Base-by-base conservation (phyloP, 2,113 vertebrate species). In the Atrichornis clamosus region DNA sequence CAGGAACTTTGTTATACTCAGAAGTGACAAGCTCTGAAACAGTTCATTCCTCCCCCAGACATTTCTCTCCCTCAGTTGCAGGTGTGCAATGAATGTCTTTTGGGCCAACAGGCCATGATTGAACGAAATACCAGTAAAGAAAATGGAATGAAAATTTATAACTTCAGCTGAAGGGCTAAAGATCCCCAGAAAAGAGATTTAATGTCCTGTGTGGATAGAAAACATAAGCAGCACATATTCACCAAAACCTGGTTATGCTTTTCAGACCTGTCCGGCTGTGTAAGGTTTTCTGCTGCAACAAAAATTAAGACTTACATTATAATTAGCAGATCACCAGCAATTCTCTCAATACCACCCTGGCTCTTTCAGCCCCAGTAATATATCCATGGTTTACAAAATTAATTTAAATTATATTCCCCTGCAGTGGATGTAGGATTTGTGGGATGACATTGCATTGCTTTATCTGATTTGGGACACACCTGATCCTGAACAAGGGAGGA, bases 271-370 rank as follows among this genome's bases (percentile, higher is more conserved):
- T 11, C 46, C 62, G 44, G 4, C 26, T 59, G 13, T 22, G 27
- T 9, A 41, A 39, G 1, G 23, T 32, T 86, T 81, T 86, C 33
- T 30, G 21, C 32, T 63, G 46, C 19, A 47, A 58, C 2, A 89
- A 65, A 80, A 77, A 55, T 42, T 30, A 77, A 50, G 52, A 30
- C 33, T 65, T 79, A n/a, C 8, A 23, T 65, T 42, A 5, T 39
- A 90, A 92, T 86, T 86, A 67, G 17, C 18, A 85, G 55, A 39
- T 55, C 47, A 20, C 6, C 18, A 84, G 23, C 24, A 96, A 69
- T 49, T 32, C 37, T 70, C 47, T 77, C 1, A 33, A 50, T 3
- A 30, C 33, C 50, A 47, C 4, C 30, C 35, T 0, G 0, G 15
- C 13, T 70, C 30, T 84, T 85, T n/a, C 46, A 49, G 37, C 6